Percentiles rank a stretch among this genome's conserved stretches.
These are phyloP conservation scores for Scalopus aquaticus DNA, from an alignment of 2,113 vertebrate genomes.

Conservation along the genomic window DNA sequence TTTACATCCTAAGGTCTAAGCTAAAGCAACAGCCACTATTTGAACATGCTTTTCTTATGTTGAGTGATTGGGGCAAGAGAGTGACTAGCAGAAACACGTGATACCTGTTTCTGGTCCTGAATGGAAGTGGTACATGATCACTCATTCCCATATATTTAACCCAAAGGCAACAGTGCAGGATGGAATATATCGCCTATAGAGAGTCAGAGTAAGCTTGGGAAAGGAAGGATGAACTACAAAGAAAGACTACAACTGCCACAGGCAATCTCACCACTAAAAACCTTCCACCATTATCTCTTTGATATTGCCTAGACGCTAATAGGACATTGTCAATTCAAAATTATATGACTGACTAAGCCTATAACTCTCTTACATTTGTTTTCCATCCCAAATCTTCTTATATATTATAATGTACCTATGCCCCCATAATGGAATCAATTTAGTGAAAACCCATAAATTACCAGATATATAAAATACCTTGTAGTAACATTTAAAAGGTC, in stretches of 20 bases:
- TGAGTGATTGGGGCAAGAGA: background rate
- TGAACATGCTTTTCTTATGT: background rate
- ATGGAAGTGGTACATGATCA: background rate
- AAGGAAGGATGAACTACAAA: background rate
- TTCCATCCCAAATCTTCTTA: background rate
- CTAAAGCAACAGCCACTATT: background rate
- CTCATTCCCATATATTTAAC: background rate
- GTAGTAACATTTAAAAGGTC: background rate
- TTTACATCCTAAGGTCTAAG: background rate
- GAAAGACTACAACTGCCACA: background rate
- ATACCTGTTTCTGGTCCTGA: background rate
- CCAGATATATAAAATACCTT: background rate
- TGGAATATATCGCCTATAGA: background rate
- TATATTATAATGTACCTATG: background rate
- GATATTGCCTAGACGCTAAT: background rate
- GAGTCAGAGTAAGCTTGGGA: background rate
- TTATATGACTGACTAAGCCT: background rate
- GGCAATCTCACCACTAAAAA: background rate
- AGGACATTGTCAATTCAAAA: background rate
- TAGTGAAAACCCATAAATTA: background rate
- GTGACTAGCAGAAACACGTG: background rate
- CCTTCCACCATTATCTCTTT: background rate
- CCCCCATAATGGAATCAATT: background rate
- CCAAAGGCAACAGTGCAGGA: background rate
- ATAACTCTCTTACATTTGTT: background rate